A percentile compares a stretch with the other conserved stretches of the same genome.
phyloP scores from a whole-genome alignment of 2,888 invertebrate species.

The Horisme vitalbata region DNA sequence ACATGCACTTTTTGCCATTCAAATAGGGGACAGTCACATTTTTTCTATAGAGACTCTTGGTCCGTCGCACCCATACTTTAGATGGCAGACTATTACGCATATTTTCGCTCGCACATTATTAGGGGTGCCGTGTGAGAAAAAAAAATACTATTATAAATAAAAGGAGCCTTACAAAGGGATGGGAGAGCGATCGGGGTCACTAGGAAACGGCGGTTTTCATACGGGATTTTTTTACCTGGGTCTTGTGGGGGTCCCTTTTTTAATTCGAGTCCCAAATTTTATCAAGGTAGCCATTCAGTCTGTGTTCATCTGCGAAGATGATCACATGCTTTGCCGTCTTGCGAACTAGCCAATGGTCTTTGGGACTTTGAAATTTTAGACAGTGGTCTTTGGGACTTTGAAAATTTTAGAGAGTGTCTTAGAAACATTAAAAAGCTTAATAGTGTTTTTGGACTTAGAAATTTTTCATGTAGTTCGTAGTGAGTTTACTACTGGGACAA shows the following conservation, averaged over 20 bases:
- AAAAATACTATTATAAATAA: conserved; percentile 82
- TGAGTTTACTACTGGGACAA: conserved; percentile 36
- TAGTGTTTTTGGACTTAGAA: too few relatives aligned
- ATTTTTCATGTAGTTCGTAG: too few relatives aligned
- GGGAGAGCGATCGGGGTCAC: conserved; percentile 82
- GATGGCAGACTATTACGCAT: conserved; percentile 71
- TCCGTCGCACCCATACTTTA: conserved; percentile 48
- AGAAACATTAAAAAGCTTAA: conserved; percentile 32
- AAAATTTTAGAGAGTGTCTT: too few relatives aligned
- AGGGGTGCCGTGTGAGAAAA: conserved; percentile 81
- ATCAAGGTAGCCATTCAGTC: conserved; percentile 78
- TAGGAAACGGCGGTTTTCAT: conserved; percentile 83
- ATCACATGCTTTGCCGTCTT: conserved; percentile 75
- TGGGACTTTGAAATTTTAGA: conserved; percentile 40
- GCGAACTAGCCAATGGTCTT: conserved; percentile 66
- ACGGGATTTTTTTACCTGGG: conserved; percentile 80
- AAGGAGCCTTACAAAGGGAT: conserved; percentile 77
- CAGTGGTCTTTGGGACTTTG: conserved; percentile 36
- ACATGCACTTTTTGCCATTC: conserved; percentile 82
- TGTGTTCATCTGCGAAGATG: conserved; percentile 82
- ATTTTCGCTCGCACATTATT: conserved; percentile 79
- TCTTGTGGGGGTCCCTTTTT: conserved; percentile 72
- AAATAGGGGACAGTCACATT: conserved; percentile 78
- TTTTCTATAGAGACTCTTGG: conserved; percentile 60
- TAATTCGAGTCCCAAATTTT: conserved; percentile 65